These are phyloP conservation scores for Phycodurus eques DNA, from an alignment of 2,113 vertebrate species.

Conservation along the genomic window DNA sequence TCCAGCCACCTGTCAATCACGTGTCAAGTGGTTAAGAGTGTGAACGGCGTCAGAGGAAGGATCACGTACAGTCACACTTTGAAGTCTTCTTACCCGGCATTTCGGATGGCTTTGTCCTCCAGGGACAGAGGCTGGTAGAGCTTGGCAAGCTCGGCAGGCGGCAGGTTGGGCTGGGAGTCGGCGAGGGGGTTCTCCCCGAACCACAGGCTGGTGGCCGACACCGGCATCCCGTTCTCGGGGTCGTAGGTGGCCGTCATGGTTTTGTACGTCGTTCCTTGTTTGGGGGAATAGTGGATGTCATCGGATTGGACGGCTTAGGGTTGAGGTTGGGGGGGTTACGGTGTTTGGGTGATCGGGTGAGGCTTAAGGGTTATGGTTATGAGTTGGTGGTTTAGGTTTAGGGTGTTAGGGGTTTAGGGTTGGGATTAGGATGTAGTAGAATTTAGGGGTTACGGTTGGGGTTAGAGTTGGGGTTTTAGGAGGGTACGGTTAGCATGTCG, in stretches of 20 bases:
- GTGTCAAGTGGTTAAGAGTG: background rate
- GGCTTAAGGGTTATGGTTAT: too few species aligned
- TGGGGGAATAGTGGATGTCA: slow-evolving; percentile 17
- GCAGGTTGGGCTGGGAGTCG: slow-evolving; percentile 74
- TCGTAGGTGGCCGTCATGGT: slow-evolving; percentile 91
- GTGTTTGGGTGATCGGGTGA: too few species aligned
- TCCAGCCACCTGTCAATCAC: slow-evolving; percentile 86
- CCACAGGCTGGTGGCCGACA: slow-evolving; percentile 85
- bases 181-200: slow-evolving; percentile 83
- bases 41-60: background rate
- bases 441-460: too few species aligned
- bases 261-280: slow-evolving; percentile 83
- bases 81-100: slow-evolving; percentile 78
- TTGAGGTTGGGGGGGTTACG: background rate
- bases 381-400: too few species aligned
- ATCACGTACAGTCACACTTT: background rate
- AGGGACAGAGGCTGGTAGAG: slow-evolving; percentile 84
- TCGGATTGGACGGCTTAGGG: background rate
- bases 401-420: too few species aligned
- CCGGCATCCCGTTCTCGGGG: slow-evolving; percentile 83
- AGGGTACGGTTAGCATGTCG: too few species aligned
- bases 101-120: slow-evolving; percentile 87
- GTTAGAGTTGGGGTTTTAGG: background rate
- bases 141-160: slow-evolving; percentile 79
- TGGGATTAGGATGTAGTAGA: too few species aligned